Conservation (phyloP, 2,888 invertebrate genomes). For the Acleris emargana region DNA sequence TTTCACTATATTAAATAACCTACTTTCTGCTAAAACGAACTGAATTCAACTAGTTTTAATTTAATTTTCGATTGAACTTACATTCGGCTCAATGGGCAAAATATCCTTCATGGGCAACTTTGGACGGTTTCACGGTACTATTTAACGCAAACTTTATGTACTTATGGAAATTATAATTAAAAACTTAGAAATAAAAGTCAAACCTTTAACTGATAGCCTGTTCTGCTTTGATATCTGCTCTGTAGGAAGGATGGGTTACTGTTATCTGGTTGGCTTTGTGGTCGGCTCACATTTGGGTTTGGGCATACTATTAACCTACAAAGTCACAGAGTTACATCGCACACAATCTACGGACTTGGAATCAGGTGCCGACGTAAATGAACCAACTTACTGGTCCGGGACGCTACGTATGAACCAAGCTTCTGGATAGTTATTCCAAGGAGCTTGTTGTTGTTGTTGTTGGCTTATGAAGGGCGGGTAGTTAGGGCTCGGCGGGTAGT, state of each 20-base stretch:
- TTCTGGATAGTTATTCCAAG: conserved; percentile 45
- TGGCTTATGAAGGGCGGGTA: conserved; percentile 37
- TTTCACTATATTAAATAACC: no score
- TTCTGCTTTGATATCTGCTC: not conserved
- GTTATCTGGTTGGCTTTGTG: not conserved
- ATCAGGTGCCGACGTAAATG: not conserved
- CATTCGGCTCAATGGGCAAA: no score
- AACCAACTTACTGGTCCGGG: conserved; percentile 58
- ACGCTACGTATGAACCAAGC: conserved; percentile 66
- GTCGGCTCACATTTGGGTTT: conserved; percentile 1
- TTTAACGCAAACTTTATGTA: no score
- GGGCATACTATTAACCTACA: conserved; percentile 21
- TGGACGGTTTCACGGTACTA: no score
- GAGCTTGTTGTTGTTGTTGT: conserved; percentile 22
- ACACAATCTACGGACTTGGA: not conserved
- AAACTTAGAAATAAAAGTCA: not conserved
- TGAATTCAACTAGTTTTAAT: no score
- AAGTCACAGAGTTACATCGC: conserved; percentile 25
- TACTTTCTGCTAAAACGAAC: no score
- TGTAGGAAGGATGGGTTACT: not conserved
- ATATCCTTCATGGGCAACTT: no score
- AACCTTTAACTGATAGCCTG: conserved; percentile 23
- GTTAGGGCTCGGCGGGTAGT: conserved; percentile 34
- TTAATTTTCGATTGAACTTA: no score
- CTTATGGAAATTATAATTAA: no score